These are phyloP conservation scores for Trichonephila clavipes DNA, from an alignment of 1,140 invertebrate species.

Conservation along the genomic window DNA sequence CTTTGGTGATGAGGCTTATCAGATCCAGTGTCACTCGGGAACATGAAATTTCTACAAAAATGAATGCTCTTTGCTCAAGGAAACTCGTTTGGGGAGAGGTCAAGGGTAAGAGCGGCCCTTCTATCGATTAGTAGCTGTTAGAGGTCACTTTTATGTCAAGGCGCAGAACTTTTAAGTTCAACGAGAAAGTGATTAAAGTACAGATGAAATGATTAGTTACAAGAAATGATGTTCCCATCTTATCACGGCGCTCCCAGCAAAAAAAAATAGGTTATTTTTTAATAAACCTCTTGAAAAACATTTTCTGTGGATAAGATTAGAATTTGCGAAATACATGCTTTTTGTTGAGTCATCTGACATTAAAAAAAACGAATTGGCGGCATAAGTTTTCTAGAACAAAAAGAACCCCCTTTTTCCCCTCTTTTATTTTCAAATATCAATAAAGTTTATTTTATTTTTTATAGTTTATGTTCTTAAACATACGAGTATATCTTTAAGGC, in stretches of 20 bases:
- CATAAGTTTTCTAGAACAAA: neutral
- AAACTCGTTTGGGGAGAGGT: slow-evolving; percentile 30
- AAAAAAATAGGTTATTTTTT: neutral
- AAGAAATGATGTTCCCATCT: neutral
- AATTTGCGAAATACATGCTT: neutral
- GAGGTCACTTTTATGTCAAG: slow-evolving; percentile 49
- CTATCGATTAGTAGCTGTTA: slow-evolving; percentile 46
- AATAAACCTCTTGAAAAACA: slow-evolving; percentile 24
- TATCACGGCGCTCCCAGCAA: neutral
- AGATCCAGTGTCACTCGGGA: neutral
- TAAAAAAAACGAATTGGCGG: neutral
- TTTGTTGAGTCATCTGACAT: neutral
- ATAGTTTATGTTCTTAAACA: no score
- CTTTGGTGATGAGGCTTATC: neutral
- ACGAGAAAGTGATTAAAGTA: slow-evolving; percentile 39
- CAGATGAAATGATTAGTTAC: slow-evolving; percentile 9
- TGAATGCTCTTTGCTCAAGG: neutral
- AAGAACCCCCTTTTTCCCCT: no score
- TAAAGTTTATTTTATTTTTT: no score
- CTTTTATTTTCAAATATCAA: no score
- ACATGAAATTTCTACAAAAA: neutral
- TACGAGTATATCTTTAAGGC: no score
- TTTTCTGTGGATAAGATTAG: neutral
- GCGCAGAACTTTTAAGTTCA: neutral
- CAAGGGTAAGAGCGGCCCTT: slow-evolving; percentile 44